Conservation (phyloP, 2,888 invertebrate genomes). For the Marronus borbonicus region DNA sequence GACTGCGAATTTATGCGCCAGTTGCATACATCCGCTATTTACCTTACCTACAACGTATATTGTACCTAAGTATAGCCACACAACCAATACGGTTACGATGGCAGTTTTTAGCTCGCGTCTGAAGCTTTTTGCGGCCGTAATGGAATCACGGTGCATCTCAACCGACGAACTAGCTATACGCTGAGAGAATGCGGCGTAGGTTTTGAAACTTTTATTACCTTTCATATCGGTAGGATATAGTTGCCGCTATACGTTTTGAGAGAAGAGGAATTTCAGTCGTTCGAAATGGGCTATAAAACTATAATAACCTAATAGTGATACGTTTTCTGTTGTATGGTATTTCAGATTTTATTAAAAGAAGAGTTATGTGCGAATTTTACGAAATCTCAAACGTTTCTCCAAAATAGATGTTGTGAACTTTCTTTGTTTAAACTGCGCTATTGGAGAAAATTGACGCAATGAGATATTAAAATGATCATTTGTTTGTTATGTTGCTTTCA, state of each 20-base stretch:
- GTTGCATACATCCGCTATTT: conserved; percentile 4
- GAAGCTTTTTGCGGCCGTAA: conserved; percentile 10
- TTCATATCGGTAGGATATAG: conserved; percentile 15
- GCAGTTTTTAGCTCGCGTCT: conserved; percentile 13
- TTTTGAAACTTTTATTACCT: conserved; percentile 26
- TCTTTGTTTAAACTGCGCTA: no score
- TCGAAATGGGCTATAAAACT: conserved; percentile 7
- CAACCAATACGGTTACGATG: neutral
- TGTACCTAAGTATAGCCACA: no score
- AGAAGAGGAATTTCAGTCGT: neutral
- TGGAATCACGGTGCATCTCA: conserved; percentile 1
- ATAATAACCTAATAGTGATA: conserved; percentile 1
- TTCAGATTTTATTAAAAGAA: conserved; percentile 9
- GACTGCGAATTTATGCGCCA: conserved; percentile 45
- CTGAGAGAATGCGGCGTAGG: neutral
- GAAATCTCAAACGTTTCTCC: neutral
- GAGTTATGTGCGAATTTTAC: neutral
- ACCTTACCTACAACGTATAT: neutral
- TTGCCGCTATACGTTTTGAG: neutral
- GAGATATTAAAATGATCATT: no score
- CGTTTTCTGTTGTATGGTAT: neutral
- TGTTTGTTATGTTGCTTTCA: no score
- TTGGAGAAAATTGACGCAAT: no score
- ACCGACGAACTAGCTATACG: neutral
- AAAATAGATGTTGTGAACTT: no score